A percentile compares a stretch with the other conserved stretches of the same genome.
These are phyloP conservation scores for Halocynthia roretzi DNA, from an alignment of 23 tunicate genomes.

Conservation along the genomic window DNA sequence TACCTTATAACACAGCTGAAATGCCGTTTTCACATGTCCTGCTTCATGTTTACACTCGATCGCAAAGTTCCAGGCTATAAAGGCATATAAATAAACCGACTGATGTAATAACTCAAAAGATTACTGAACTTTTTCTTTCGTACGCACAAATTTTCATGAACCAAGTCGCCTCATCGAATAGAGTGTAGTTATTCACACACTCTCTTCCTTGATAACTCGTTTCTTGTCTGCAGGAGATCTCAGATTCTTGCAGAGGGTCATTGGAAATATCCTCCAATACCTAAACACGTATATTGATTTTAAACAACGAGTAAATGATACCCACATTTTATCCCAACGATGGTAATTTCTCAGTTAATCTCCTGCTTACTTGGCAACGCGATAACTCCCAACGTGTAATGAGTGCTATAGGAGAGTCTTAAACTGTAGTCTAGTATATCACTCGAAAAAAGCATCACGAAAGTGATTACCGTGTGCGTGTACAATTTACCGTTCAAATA, in stretches of 20 bases:
- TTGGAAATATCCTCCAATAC: conserved; percentile 18
- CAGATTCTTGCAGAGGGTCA: conserved; percentile 9
- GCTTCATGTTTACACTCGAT: conserved; percentile 36
- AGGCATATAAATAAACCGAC: not conserved
- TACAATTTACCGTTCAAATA: no score
- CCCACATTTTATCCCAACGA: no score
- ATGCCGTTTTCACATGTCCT: conserved; percentile 36
- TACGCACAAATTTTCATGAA: conserved; percentile 87
- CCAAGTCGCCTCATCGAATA: conserved; percentile 64
- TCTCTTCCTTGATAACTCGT: conserved; percentile 14
- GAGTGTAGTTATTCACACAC: conserved; percentile 22
- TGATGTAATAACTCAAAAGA: not conserved
- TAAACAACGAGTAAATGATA: no score
- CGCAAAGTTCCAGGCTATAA: conserved; percentile 92
- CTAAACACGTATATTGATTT: not conserved
- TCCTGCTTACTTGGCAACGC: conserved; percentile 49
- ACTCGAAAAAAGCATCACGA: no score
- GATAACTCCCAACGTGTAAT: conserved; percentile 6
- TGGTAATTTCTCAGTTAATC: no score
- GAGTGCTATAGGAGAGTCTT: no score
- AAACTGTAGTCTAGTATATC: no score
- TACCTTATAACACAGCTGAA: conserved; percentile 42
- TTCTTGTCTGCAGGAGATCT: conserved; percentile 1
- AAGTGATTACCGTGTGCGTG: no score
- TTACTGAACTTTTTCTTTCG: not conserved